phyloP scores from a whole-genome alignment of 2,797 vertebrate genomes.

The Eremophila alpestris region DNA sequence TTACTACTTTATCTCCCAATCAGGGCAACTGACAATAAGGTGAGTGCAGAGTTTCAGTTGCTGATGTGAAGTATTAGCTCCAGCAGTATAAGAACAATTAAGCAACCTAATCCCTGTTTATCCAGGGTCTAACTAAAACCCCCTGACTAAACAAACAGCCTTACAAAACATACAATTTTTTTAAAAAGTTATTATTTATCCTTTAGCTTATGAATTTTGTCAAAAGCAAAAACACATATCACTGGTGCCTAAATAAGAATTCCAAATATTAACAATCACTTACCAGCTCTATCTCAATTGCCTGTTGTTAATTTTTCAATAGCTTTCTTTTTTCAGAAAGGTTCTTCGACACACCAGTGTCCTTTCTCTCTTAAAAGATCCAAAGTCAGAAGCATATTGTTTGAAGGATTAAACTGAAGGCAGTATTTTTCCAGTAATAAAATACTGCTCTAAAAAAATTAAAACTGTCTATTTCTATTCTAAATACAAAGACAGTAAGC shows the following conservation, averaged over 20 bases:
- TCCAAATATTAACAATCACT: not conserved
- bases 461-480: not conserved
- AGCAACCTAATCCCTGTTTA: not conserved
- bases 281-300: not conserved
- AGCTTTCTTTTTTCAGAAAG: not conserved
- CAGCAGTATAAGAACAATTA: not conserved
- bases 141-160: not conserved
- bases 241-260: not conserved
- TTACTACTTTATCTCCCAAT: not conserved
- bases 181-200: not conserved
- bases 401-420: not conserved
- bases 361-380: not conserved
- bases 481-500: not conserved
- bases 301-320: not conserved
- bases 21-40: not conserved
- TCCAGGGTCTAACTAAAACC: not conserved
- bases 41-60: not conserved
- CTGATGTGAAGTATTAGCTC: not conserved
- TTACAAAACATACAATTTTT: not conserved
- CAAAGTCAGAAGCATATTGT: not conserved
- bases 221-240: not conserved
- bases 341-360: not conserved
- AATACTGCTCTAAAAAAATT: not conserved
- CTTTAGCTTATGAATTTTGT: not conserved
- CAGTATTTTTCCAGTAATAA: not conserved